These are phyloP conservation scores for Malurus cyaneus DNA, from an alignment of 2,113 vertebrate genomes.

Conservation along the genomic window DNA sequence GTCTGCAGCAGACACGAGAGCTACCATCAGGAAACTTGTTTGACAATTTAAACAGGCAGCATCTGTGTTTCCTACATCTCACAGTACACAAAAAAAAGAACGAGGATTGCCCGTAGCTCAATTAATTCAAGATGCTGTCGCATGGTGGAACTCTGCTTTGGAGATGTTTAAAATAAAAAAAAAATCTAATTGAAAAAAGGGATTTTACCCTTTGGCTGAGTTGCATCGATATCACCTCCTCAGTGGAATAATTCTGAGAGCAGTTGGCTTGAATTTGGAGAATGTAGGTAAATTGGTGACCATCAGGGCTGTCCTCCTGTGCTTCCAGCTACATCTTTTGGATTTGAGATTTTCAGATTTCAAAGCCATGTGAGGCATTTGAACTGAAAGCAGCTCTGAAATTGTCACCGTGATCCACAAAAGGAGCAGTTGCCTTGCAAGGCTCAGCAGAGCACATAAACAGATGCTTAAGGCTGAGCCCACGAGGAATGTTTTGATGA, in stretches of 20 bases:
- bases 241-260: background rate
- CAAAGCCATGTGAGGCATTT: background rate
- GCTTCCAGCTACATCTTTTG: background rate
- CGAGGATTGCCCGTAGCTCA: background rate
- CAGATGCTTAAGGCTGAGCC: background rate
- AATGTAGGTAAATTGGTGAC: background rate
- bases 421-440: background rate
- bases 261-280: background rate
- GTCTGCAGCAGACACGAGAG: conserved; percentile 44
- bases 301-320: background rate
- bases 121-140: conserved; percentile 53
- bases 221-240: conserved; percentile 29
- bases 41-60: conserved; percentile 66
- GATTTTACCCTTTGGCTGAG: conserved; percentile 32
- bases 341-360: background rate
- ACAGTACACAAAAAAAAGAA: conserved; percentile 21
- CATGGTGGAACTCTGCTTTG: conserved; percentile 23
- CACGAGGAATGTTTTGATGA: background rate
- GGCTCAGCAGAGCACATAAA: background rate
- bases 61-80: conserved; percentile 60
- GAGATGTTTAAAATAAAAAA: background rate
- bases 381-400: background rate
- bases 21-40: conserved; percentile 68
- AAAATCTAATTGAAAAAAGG: conserved; percentile 28
- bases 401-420: background rate